Conservation (phyloP, 2,888 invertebrate genomes). For the Hydrotaea cyrtoneurina region DNA sequence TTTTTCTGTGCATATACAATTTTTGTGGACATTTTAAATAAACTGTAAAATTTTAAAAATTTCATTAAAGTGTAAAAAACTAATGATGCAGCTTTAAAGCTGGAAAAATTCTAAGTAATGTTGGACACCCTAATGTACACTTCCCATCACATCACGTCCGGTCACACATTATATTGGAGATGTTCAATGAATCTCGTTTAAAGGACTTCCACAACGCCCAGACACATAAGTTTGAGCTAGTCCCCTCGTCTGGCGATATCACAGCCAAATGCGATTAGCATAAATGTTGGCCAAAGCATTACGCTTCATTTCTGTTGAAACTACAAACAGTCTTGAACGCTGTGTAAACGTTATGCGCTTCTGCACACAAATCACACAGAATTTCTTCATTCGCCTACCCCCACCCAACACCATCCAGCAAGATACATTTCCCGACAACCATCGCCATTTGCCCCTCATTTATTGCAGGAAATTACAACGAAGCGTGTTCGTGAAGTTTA, state of each 20-base stretch:
- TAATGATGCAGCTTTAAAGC: no score
- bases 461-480: conserved; percentile 58
- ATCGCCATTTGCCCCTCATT: conserved; percentile 32
- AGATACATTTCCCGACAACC: neutral
- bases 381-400: neutral
- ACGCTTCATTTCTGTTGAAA: neutral
- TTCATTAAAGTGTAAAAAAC: no score
- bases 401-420: neutral
- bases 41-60: no score
- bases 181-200: no score
- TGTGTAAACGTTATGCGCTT: conserved; percentile 1
- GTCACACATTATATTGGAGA: no score
- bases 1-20: no score
- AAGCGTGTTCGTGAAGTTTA: conserved; percentile 33
- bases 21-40: no score
- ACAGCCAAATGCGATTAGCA: neutral
- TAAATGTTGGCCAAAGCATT: neutral
- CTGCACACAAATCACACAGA: neutral
- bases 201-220: no score
- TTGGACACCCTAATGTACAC: no score
- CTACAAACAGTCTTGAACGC: neutral
- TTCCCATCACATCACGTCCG: no score
- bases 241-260: neutral
- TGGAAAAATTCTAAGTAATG: no score
- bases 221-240: neutral